Conservation (phyloP, 2,113 vertebrate species). For the Anhinga anhinga region DNA sequence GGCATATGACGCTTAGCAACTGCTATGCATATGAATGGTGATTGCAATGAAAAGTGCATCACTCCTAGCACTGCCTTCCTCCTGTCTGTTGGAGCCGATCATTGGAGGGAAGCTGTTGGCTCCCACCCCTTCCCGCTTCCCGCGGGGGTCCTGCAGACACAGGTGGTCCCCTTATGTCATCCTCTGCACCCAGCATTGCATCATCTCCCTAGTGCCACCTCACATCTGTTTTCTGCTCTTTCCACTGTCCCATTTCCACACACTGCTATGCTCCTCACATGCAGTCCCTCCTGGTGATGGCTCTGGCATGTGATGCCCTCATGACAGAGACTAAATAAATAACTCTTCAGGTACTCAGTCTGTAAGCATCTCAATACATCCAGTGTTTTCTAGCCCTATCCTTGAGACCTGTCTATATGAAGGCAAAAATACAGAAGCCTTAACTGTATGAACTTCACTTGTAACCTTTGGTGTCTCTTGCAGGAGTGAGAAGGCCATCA, state of each 20-base stretch:
- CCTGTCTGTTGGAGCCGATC: neutral
- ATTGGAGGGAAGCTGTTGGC: neutral
- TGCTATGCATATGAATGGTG: rapidly evolving
- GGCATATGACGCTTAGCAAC: neutral
- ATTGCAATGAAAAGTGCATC: neutral
- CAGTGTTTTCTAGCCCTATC: neutral
- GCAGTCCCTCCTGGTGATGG: neutral
- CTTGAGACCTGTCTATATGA: neutral
- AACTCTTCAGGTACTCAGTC: neutral
- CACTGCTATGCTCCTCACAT: neutral
- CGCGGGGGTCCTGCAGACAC: neutral
- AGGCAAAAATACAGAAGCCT: neutral
- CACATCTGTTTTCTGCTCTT: neutral
- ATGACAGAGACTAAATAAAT: neutral
- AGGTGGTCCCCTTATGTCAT: neutral
- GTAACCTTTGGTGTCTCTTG: neutral
- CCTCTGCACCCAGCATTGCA: neutral
- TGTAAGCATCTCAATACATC: neutral
- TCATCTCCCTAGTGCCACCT: neutral
- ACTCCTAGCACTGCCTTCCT: neutral
- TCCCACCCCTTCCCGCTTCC: neutral
- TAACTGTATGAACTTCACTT: neutral
- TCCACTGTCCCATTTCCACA: neutral
- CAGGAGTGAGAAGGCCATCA: neutral
- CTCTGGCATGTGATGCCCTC: rapidly evolving